These are phyloP conservation scores for Hippolais icterina DNA, from an alignment of 2,113 vertebrate genomes.

Conservation along the genomic window DNA sequence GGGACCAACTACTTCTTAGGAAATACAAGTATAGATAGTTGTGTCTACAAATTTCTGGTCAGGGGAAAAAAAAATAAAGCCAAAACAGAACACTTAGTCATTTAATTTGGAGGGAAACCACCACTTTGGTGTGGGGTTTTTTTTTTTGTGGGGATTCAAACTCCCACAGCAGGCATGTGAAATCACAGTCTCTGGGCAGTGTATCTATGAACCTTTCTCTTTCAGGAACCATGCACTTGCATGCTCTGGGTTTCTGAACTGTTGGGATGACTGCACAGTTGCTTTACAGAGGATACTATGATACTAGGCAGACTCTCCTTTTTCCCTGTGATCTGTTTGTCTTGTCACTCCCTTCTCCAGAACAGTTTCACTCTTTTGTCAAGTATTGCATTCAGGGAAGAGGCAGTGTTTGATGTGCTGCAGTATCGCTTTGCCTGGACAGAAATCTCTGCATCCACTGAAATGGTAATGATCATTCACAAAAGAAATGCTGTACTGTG, in stretches of 20 bases:
- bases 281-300: background rate
- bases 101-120: background rate
- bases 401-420: background rate
- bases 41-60: background rate
- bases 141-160: background rate
- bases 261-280: background rate
- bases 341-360: background rate
- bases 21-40: background rate
- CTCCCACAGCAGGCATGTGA: background rate
- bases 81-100: background rate
- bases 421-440: accelerated
- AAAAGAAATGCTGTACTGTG: background rate
- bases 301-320: background rate
- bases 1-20: background rate
- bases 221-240: background rate
- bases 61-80: background rate
- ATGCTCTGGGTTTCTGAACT: background rate
- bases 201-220: background rate
- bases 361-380: background rate
- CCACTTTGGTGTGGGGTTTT: accelerated
- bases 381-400: background rate
- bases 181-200: background rate
- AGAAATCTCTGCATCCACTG: background rate
- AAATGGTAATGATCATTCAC: background rate
- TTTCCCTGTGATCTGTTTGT: background rate